Conservation (phyloP, 2,113 vertebrate species). For the Orthonyx spaldingii region DNA sequence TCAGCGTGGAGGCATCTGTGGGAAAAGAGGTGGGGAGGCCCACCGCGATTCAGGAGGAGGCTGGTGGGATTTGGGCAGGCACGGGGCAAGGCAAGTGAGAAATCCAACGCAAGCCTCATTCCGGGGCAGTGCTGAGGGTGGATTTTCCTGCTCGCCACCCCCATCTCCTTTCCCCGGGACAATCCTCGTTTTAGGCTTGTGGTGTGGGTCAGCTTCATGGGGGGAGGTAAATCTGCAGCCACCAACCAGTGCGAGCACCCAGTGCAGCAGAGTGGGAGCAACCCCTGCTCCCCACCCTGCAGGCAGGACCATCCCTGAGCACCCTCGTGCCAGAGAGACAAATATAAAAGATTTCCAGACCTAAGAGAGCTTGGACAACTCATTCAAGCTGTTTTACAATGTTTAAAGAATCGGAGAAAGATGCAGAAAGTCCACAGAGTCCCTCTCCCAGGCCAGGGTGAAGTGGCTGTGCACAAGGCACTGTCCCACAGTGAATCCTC, state of each 20-base stretch:
- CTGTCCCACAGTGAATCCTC: background rate
- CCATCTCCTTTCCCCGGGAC: background rate
- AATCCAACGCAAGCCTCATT: background rate
- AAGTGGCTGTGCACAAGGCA: background rate
- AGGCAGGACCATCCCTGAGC: background rate
- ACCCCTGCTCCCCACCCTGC: background rate
- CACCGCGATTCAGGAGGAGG: background rate
- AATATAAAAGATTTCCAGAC: background rate
- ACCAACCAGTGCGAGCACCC: rapidly evolving
- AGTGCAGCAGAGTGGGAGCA: background rate
- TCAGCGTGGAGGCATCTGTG: background rate
- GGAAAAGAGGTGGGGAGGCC: constrained; percentile 22
- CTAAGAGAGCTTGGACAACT: background rate
- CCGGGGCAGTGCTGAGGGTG: background rate
- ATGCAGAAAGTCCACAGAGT: background rate
- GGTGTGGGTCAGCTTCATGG: background rate
- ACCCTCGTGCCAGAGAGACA: background rate
- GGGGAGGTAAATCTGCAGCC: background rate
- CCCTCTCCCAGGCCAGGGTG: background rate
- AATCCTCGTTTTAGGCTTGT: background rate
- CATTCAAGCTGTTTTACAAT: background rate
- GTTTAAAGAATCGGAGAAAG: background rate
- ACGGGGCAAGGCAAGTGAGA: background rate
- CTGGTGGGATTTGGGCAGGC: background rate
- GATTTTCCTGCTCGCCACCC: background rate